A percentile compares a stretch with the other conserved stretches of the same genome.
Evolutionary conservation across 2,888 invertebrate species (phyloP).

Genomic region (Vandiemenella viatica): DNA sequence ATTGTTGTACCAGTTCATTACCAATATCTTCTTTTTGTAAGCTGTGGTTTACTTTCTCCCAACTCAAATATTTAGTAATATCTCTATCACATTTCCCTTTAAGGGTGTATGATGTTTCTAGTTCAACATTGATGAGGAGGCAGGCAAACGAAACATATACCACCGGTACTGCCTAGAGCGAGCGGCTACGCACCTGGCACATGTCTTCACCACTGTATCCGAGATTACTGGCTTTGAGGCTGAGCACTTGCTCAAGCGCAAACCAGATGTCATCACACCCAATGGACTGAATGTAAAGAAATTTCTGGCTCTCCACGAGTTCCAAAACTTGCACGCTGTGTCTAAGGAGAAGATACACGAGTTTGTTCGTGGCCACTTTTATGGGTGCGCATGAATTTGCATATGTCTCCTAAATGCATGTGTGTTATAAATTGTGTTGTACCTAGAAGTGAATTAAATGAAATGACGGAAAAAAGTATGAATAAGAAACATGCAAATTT

Average conservation of each 20-base stretch:
- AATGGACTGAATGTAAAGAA: constrained; percentile 98
- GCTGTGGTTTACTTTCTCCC: no score
- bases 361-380: constrained; percentile 94
- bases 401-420: no score
- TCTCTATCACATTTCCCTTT: no score
- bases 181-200: constrained; percentile 79
- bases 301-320: constrained; percentile 96
- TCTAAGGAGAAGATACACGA: constrained; percentile 97
- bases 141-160: constrained; percentile 95
- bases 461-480: no score
- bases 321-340: constrained; percentile 93
- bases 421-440: no score
- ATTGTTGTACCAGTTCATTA: no score
- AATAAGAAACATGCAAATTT: no score
- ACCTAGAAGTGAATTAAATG: no score
- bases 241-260: constrained; percentile 84
- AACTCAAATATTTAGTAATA: no score
- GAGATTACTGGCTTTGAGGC: constrained; percentile 93
- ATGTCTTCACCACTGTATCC: constrained; percentile 95
- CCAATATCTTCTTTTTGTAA: no score
- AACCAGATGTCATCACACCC: constrained; percentile 90
- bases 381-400: constrained; percentile 76
- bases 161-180: constrained; percentile 97
- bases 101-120: no score
- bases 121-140: constrained; percentile 95